Base-by-base conservation (phyloP, 2,113 vertebrate species). In the Crotophaga sulcirostris region DNA sequence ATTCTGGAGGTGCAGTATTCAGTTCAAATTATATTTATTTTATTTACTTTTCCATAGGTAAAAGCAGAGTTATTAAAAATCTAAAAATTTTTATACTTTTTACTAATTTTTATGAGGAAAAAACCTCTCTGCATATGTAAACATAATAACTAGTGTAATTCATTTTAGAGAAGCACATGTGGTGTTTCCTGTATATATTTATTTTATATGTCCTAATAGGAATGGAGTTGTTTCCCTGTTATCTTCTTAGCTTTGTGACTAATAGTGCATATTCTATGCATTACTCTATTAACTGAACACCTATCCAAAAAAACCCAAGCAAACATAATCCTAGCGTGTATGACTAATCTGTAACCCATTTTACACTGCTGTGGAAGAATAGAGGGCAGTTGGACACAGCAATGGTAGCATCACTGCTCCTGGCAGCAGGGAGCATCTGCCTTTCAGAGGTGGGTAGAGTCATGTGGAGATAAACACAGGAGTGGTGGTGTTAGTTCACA, bases 321-420 rank as follows among this genome's bases (percentile, higher is more conserved):
- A 16, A 14, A 21, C 7, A 52, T 19, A 59, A n/a, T 55, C 55
- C 77, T 67, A 16, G 54, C 76, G 18, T 11, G 2, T 44, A 1
- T 38, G 9, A 17, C 14, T 70, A 3, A 11, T 42, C 51, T 62
- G 36, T 52, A 44, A 20, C 6, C 38, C 24, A 2, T 45, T 49
- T 54, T 18, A 11, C 26, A 3, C 34, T 34, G 54, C n/a, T 26
- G 36, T 20, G 11, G 56, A 28, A 45, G 70, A 60, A 8, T 0
- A 42, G 75, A 19, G 52, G 52, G 33, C 7, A 7, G n/a, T 0
- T 42, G 59, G 49, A 9, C 10, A 5, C 1, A 2, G 9, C 1
- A 3, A 1, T 18, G 59, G 3, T 21, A 11, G 21, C 55, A 45
- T 59, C 49, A 0, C 45, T 38, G 62, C 78, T 40, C 14, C 59